phyloP scores from a whole-genome alignment of 2,113 vertebrate species.

The Syrrhaptes paradoxus region DNA sequence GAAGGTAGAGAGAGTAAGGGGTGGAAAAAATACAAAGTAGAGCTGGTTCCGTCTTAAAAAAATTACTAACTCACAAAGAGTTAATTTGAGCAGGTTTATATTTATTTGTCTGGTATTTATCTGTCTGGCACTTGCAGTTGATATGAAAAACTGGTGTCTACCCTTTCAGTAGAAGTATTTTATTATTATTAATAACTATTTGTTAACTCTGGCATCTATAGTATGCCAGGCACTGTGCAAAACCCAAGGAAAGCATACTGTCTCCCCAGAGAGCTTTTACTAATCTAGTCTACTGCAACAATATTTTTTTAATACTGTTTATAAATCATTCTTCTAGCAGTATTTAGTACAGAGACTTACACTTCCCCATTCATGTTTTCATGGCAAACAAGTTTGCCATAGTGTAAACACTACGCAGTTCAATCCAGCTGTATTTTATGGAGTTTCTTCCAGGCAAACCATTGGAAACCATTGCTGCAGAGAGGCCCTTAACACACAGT shows the following conservation, averaged over 20 bases:
- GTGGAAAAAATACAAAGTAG: background rate
- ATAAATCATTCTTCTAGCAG: slow-evolving; percentile 3
- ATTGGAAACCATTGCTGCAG: background rate
- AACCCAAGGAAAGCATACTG: background rate
- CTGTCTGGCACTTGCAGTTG: background rate
- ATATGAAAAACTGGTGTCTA: background rate
- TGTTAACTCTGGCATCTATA: slow-evolving; percentile 23
- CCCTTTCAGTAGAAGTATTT: background rate
- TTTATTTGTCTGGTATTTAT: background rate
- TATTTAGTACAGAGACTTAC: background rate
- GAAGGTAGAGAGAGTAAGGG: background rate
- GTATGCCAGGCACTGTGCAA: background rate
- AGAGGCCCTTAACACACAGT: slow-evolving; percentile 17
- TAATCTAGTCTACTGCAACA: background rate
- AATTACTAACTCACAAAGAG: background rate
- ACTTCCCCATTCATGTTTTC: background rate
- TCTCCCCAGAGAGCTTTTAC: background rate
- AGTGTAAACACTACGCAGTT: background rate
- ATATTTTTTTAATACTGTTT: background rate
- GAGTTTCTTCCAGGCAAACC: background rate
- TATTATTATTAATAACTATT: slow-evolving; percentile 23
- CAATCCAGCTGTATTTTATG: background rate
- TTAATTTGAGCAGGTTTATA: background rate
- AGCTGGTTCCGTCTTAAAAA: background rate
- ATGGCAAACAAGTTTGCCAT: background rate